A percentile compares a stretch with the other conserved stretches of the same genome.
phyloP scores from a whole-genome alignment of 2,797 vertebrate genomes.

The Labeo calbasu region DNA sequence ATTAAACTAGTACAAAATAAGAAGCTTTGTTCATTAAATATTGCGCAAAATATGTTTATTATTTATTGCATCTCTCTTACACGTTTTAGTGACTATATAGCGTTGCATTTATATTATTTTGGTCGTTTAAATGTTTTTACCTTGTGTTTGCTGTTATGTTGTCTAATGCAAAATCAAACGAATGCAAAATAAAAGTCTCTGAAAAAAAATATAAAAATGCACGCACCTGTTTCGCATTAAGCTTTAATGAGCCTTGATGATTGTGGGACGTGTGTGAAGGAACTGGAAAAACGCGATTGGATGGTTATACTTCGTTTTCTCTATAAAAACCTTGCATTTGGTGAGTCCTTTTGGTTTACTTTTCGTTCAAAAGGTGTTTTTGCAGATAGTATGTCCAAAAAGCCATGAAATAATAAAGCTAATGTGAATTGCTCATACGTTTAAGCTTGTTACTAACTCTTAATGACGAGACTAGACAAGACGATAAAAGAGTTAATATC shows the following conservation, averaged over 20 bases:
- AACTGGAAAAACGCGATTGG: background rate
- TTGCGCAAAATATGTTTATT: background rate
- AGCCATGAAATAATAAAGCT: background rate
- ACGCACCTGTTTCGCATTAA: conserved; percentile 20
- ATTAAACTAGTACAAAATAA: background rate
- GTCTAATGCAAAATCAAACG: background rate
- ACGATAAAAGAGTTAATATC: background rate
- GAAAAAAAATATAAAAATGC: background rate
- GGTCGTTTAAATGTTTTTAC: background rate
- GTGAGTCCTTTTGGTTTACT: background rate
- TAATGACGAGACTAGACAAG: background rate
- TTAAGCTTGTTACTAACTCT: background rate
- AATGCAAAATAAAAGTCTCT: conserved; percentile 35
- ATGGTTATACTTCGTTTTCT: background rate
- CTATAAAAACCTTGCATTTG: background rate
- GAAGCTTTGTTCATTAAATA: background rate
- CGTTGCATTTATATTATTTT: background rate
- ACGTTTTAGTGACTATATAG: background rate
- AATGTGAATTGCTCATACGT: background rate
- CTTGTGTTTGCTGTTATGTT: background rate
- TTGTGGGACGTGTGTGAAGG: background rate
- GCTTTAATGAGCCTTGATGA: background rate
- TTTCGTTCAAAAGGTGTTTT: background rate
- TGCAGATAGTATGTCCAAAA: background rate
- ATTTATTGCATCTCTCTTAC: background rate